Evolutionary conservation across 2,113 vertebrate species (phyloP).

Genomic region (Mugil cephalus): DNA sequence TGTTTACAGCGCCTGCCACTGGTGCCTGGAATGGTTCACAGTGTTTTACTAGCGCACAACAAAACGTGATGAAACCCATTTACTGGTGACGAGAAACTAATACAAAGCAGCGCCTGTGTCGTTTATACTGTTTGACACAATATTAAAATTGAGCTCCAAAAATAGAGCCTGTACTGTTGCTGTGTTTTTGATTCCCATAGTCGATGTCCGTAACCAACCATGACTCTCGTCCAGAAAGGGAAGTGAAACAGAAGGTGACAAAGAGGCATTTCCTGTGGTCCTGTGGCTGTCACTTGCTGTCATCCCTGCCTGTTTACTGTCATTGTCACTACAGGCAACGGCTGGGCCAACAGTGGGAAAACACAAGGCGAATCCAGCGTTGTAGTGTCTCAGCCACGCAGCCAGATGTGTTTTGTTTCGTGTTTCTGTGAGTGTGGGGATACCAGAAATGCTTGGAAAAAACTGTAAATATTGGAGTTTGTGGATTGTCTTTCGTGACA

Average conservation of each 20-base stretch:
- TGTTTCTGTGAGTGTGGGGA: not conserved
- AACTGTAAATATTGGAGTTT: not conserved
- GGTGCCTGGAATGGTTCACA: not conserved
- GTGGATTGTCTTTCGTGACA: slow-evolving; percentile 2
- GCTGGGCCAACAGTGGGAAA: slow-evolving; percentile 75
- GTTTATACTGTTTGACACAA: not conserved
- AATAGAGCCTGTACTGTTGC: slow-evolving; percentile 23
- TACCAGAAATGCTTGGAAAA: slow-evolving; percentile 1
- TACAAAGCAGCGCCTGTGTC: not conserved
- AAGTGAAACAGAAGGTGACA: slow-evolving; percentile 79
- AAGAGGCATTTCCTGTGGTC: slow-evolving; percentile 70
- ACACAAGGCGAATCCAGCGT: slow-evolving; percentile 71
- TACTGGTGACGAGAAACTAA: not conserved
- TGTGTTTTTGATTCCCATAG: slow-evolving; percentile 56
- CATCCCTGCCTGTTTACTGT: slow-evolving; percentile 79
- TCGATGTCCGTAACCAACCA: slow-evolving; percentile 11
- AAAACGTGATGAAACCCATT: not conserved
- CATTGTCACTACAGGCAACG: slow-evolving; percentile 65
- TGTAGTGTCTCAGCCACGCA: not conserved
- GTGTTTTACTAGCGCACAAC: no score
- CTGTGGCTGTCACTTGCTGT: slow-evolving; percentile 59
- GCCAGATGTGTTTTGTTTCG: slow-evolving; percentile 24
- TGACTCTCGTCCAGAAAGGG: slow-evolving; percentile 64
- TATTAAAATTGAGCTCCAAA: slow-evolving; percentile 29
- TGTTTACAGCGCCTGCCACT: not conserved